Evolutionary conservation across 2,888 invertebrate species (phyloP).

Genomic region (Plebejus melissa): DNA sequence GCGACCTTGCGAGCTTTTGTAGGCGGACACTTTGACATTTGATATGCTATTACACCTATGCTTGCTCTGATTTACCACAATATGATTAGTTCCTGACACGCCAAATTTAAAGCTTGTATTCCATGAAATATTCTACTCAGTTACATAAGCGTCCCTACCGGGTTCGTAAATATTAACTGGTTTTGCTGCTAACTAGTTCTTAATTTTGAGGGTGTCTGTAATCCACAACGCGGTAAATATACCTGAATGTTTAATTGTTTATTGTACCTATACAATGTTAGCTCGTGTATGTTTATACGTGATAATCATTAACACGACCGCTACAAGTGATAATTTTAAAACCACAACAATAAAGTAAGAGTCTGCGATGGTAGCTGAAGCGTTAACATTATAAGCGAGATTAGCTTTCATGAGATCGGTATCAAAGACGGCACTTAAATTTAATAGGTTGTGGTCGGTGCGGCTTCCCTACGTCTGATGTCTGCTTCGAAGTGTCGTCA

Average conservation of each 20-base stretch:
- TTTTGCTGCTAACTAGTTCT: neutral
- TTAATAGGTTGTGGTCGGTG: slow-evolving; percentile 26
- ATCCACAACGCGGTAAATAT: neutral
- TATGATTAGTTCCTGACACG: slow-evolving; percentile 24
- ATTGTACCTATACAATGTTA: neutral
- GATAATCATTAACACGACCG: slow-evolving; percentile 11
- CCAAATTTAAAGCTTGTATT: neutral
- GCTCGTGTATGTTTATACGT: neutral
- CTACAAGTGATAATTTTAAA: slow-evolving; percentile 6
- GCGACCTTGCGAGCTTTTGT: slow-evolving; percentile 53
- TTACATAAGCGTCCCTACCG: neutral
- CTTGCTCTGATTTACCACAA: slow-evolving; percentile 32
- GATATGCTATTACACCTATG: slow-evolving; percentile 34
- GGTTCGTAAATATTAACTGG: neutral
- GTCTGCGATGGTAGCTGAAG: slow-evolving; percentile 15
- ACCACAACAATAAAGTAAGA: slow-evolving; percentile 25
- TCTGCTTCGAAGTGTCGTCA: slow-evolving; percentile 10
- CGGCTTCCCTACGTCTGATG: slow-evolving; percentile 23
- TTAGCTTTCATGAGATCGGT: slow-evolving; percentile 26
- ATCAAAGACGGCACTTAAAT: slow-evolving; percentile 27
- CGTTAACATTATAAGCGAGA: slow-evolving; percentile 21
- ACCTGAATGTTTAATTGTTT: no score
- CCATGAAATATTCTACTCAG: neutral
- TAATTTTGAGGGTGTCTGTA: neutral
- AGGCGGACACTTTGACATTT: slow-evolving; percentile 40